Evolutionary conservation across 2,888 invertebrate genomes (phyloP).

Genomic region (Monochamus alternatus): DNA sequence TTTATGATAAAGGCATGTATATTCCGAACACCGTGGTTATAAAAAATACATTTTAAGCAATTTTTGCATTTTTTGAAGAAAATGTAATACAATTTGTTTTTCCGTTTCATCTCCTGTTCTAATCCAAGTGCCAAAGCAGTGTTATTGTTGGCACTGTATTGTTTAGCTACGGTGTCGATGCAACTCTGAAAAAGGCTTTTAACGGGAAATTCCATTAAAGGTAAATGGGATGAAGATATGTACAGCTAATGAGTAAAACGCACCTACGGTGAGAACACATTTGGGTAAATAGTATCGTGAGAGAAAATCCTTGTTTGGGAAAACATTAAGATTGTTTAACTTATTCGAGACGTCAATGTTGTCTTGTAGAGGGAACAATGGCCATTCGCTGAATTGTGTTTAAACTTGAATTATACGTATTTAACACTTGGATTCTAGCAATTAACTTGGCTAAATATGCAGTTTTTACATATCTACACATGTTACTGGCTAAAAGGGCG

Average conservation of each 20-base stretch:
- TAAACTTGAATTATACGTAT: background rate
- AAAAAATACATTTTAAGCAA: no score
- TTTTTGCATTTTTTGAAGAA: background rate
- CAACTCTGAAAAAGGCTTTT: constrained; percentile 28
- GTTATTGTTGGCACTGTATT: constrained; percentile 25
- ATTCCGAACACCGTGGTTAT: no score
- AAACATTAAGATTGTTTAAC: constrained; percentile 15
- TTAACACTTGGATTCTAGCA: constrained; percentile 2
- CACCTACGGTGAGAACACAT: constrained; percentile 26
- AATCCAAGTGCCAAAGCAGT: constrained; percentile 6
- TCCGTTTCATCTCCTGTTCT: background rate
- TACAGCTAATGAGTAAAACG: constrained; percentile 30
- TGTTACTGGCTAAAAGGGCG: background rate
- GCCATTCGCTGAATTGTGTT: background rate
- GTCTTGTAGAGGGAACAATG: constrained; percentile 1
- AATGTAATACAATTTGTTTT: background rate
- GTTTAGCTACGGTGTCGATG: constrained; percentile 23
- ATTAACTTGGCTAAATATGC: constrained; percentile 7
- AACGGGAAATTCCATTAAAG: constrained; percentile 33
- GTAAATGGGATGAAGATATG: constrained; percentile 31
- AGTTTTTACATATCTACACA: background rate
- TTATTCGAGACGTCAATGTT: constrained; percentile 19
- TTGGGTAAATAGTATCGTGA: constrained; percentile 30
- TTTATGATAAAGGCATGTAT: no score
- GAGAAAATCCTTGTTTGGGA: constrained; percentile 31